Evolutionary conservation across 2,888 invertebrate genomes (phyloP), one percentile per base, ranked within the genome.

Genomic region (Dorcus hopei): DNA sequence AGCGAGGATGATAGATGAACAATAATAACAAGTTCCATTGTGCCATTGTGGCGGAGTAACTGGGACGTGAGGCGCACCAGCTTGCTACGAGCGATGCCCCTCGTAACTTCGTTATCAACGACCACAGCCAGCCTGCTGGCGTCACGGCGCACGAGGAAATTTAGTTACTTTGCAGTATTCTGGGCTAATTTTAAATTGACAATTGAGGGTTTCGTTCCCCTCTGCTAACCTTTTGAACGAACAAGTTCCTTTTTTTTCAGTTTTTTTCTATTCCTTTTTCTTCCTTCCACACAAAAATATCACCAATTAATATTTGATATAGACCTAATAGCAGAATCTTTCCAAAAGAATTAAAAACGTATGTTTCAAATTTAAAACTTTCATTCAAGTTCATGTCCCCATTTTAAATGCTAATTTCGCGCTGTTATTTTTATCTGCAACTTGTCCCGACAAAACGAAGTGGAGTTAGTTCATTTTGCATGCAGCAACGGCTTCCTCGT

Each of bases 91-190:
- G 54, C 57, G 52, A 53, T 56, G 58, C 56, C 57, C 52, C 58
- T 60, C 50, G 54, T 56, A 62, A 62, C 60, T 61, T 62, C 62
- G 60, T 62, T 62, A 62, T 60, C 56, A 42, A 41, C 58, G 56
- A 59, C 62, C 60, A 56, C 60, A 49, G 54, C 60, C 60, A 57
- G 52, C 58, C 50, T 56, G 54, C 54, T 16, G 39, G 43, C 56
- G 58, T 58, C 58, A 55, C 53, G 54, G 56, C 57, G 53, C 58
- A 55, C 59, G 42, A 52, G 55, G 60, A 54, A 62, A 62, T 62
- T 62, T 54, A 56, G 58, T 62, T 62, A 61, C 40, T 60, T 58
- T 53, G 42, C 57, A 49, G 54, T 42, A 54, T 54, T 54, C 54
- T 54, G 41, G 41, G 54, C 40, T 54, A 54, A 54, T 54, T 54